Conservation (phyloP, 2,797 vertebrate genomes). For the Vultur gryphus region DNA sequence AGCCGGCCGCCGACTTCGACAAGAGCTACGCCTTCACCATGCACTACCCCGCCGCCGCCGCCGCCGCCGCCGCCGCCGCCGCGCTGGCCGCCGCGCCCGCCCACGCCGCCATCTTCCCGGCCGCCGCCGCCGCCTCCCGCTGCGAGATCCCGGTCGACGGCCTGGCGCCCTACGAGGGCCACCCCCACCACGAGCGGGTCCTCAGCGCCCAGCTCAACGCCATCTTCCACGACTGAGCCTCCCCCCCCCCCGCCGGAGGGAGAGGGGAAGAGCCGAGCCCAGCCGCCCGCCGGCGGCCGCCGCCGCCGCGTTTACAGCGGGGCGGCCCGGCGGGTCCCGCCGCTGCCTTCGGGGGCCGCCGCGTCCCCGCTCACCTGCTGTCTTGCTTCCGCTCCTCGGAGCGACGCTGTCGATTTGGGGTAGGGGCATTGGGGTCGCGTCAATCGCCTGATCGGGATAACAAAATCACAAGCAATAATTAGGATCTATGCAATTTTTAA, state of each 20-base stretch:
- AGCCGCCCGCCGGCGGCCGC: constrained; percentile 43
- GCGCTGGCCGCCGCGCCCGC: constrained; percentile 76
- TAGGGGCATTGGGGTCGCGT: constrained; percentile 68
- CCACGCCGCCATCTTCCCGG: constrained; percentile 81
- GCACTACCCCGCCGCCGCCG: constrained; percentile 80
- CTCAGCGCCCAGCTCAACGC: constrained; percentile 92
- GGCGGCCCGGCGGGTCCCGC: constrained; percentile 65
- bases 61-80: constrained; percentile 76
- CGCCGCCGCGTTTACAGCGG: constrained; percentile 70
- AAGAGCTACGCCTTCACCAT: constrained; percentile 90
- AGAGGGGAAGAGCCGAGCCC: constrained; percentile 54
- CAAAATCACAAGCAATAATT: constrained; percentile 91
- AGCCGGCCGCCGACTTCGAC: constrained; percentile 83
- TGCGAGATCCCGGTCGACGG: constrained; percentile 89
- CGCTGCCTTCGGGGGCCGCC: constrained; percentile 78
- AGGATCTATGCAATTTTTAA: constrained; percentile 97
- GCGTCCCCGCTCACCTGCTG: constrained; percentile 72
- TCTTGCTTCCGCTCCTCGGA: constrained; percentile 73
- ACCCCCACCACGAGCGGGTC: constrained; percentile 89
- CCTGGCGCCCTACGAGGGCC: constrained; percentile 89
- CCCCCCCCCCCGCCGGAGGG: neutral
- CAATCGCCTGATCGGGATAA: constrained; percentile 80
- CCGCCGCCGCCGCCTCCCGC: constrained; percentile 72
- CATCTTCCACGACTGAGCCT: constrained; percentile 91
- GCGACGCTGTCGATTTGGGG: constrained; percentile 50